Percentiles rank a stretch among this genome's conserved stretches.
phyloP scores from a whole-genome alignment of 2,113 vertebrate species.

The Anser cygnoides region DNA sequence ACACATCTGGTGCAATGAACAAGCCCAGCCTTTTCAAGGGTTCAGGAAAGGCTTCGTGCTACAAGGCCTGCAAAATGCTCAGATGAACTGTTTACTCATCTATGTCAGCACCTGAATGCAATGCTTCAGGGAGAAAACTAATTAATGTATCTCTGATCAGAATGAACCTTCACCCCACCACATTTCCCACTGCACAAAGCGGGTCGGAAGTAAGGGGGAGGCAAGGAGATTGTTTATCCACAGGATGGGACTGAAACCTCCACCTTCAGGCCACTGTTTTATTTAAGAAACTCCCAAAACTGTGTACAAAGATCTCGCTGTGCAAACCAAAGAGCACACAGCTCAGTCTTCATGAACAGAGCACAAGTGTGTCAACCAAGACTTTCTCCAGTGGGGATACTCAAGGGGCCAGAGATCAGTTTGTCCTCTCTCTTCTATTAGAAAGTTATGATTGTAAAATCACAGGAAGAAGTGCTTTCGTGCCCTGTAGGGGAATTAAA shows the following conservation, averaged over 20 bases:
- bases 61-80: neutral
- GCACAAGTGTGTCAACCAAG: neutral
- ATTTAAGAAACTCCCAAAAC: neutral
- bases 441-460: neutral
- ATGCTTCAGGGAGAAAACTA: neutral
- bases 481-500: neutral
- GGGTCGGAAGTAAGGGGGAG: neutral
- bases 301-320: neutral
- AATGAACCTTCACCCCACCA: neutral
- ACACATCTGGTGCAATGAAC: neutral
- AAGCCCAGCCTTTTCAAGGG: neutral
- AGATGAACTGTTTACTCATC: neutral
- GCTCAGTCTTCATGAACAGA: fast-evolving
- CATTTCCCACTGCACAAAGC: no score
- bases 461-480: neutral
- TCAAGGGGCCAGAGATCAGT: neutral
- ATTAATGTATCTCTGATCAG: neutral
- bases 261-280: neutral
- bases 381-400: fast-evolving
- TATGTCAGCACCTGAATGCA: neutral
- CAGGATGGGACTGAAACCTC: neutral
- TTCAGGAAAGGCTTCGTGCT: neutral
- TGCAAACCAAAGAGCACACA: neutral
- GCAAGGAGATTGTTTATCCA: neutral
- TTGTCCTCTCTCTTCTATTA: neutral